Percentiles rank a stretch among this genome's conserved stretches.
Evolutionary conservation across 1,140 invertebrate species (phyloP).

Genomic region (Macrocentrus cingulum): DNA sequence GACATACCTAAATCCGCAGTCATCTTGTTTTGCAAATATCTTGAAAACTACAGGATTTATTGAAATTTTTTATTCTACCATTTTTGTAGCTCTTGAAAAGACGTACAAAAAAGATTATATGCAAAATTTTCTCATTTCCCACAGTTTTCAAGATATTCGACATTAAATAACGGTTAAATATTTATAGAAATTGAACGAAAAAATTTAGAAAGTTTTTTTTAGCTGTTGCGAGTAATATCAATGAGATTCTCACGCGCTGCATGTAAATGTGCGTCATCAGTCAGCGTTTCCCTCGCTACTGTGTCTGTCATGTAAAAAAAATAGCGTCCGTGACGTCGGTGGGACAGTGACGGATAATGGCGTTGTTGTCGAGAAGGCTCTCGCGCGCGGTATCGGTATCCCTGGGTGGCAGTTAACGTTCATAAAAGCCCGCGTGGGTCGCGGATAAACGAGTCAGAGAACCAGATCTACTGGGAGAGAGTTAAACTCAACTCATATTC

Average conservation of each 20-base stretch:
- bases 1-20: no score
- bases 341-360: slow-evolving; percentile 26
- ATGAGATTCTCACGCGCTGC: slow-evolving; percentile 1
- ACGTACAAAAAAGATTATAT: no score
- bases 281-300: slow-evolving; percentile 9
- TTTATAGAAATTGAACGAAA: no score
- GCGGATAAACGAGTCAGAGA: slow-evolving; percentile 24
- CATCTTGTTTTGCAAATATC: no score
- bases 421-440: slow-evolving; percentile 28
- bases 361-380: slow-evolving; percentile 4
- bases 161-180: background rate
- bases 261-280: slow-evolving; percentile 8
- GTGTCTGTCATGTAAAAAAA: background rate
- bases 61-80: no score
- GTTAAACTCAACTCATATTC: slow-evolving; percentile 5
- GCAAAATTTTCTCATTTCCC: no score
- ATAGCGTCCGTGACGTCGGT: background rate
- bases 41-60: no score
- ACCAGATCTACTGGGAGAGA: slow-evolving; percentile 17
- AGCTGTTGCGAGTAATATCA: background rate
- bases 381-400: slow-evolving; percentile 27
- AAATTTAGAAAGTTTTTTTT: no score
- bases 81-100: no score
- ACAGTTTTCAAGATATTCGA: no score
- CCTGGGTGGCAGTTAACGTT: slow-evolving; percentile 29